Conservation (phyloP, 2,888 invertebrate species). For the Drosophila eohydei region DNA sequence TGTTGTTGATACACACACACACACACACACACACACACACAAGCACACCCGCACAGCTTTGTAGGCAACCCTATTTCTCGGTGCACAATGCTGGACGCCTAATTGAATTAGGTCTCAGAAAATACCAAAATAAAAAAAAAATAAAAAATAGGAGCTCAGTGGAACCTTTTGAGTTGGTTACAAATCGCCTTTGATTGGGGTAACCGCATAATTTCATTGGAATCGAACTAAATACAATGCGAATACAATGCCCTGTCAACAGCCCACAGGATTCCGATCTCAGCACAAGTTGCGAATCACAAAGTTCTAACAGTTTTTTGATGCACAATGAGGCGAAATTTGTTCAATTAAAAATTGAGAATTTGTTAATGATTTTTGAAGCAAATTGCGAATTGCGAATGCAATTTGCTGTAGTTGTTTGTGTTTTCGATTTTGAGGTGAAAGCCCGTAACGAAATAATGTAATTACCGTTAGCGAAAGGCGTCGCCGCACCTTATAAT, state of each 20-base stretch:
- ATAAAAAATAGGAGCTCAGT: background rate
- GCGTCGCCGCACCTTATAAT: slow-evolving; percentile 20
- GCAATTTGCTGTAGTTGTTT: background rate
- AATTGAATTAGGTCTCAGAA: slow-evolving; percentile 36
- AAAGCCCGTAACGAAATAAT: slow-evolving; percentile 13
- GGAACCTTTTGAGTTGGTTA: slow-evolving; percentile 18
- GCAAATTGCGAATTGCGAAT: background rate
- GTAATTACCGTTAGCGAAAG: slow-evolving; percentile 25
- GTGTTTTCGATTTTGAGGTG: background rate
- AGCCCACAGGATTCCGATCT: too few relatives aligned
- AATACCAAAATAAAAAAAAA: background rate
- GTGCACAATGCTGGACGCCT: slow-evolving; percentile 19
- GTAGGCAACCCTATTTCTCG: background rate
- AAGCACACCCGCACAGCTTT: too few relatives aligned
- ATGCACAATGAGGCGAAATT: background rate
- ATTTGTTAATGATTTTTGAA: background rate
- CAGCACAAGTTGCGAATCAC: background rate
- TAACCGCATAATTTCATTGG: slow-evolving; percentile 29
- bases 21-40: background rate
- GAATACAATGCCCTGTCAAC: too few relatives aligned
- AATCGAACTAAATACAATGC: slow-evolving; percentile 10
- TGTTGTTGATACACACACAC: slow-evolving; percentile 1
- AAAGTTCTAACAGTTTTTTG: background rate
- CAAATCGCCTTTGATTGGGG: slow-evolving; percentile 25
- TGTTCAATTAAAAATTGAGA: background rate